Conservation (phyloP, 2,888 invertebrate species). For the Apantesis nais region DNA sequence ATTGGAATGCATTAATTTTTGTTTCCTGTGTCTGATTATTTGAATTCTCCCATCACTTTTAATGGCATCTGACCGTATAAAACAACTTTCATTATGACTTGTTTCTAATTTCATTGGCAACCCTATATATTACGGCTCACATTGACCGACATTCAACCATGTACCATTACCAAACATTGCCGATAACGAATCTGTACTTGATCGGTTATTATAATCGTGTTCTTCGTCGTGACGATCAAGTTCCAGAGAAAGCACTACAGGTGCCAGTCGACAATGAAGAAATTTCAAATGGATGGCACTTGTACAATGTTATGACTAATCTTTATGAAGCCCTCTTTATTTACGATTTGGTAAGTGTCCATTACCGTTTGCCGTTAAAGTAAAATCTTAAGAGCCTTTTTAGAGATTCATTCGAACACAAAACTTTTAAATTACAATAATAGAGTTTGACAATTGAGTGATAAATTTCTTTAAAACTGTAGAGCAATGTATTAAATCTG, state of each 20-base stretch:
- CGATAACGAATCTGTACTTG: constrained; percentile 23
- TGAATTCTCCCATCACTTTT: background rate
- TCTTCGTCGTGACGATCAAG: constrained; percentile 28
- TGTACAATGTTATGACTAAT: background rate
- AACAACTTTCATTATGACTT: background rate
- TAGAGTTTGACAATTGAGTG: background rate
- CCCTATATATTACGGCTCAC: constrained; percentile 12
- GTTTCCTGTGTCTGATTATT: background rate
- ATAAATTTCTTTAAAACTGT: background rate
- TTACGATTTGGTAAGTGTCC: background rate
- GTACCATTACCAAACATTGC: constrained; percentile 23
- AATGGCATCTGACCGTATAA: background rate
- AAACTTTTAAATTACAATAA: background rate
- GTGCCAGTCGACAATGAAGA: constrained; percentile 18
- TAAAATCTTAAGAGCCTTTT: background rate
- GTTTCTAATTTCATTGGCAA: constrained; percentile 9
- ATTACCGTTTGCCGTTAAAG: background rate
- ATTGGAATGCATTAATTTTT: background rate
- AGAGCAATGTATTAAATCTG: background rate
- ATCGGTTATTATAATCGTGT: constrained; percentile 29
- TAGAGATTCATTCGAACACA: background rate
- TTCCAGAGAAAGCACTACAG: constrained; percentile 34
- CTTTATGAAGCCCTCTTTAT: background rate
- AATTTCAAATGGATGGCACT: constrained; percentile 1
- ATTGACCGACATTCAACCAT: constrained; percentile 25